phyloP scores from a whole-genome alignment of 1,140 invertebrate species.

The Hylaeus volcanicus region DNA sequence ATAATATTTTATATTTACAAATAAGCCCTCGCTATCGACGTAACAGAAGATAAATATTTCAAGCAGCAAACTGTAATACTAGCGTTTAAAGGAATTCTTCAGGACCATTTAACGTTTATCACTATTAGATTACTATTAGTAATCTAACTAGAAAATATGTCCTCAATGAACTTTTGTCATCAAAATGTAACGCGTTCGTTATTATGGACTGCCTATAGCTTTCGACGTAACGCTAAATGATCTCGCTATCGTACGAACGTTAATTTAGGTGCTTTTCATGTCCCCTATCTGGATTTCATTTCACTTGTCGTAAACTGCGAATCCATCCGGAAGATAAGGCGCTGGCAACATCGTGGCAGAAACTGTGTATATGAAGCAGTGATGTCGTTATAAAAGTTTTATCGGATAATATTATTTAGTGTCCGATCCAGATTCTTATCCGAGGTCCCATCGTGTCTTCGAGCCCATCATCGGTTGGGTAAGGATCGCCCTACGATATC shows the following conservation, averaged over 20 bases:
- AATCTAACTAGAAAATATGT: too few relatives aligned
- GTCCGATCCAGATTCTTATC: slow-evolving; percentile 27
- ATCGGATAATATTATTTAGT: slow-evolving; percentile 39
- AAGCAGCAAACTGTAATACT: too few relatives aligned
- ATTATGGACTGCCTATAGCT: neutral
- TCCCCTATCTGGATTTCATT: slow-evolving; percentile 2
- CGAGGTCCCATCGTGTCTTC: neutral
- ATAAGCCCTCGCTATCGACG: too few relatives aligned
- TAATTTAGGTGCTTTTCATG: slow-evolving; percentile 9
- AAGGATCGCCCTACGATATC: neutral
- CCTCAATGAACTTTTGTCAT: neutral
- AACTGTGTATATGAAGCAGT: slow-evolving; percentile 30
- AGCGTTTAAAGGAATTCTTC: too few relatives aligned
- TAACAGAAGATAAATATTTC: too few relatives aligned
- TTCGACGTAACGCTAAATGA: neutral
- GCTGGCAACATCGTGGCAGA: slow-evolving; percentile 14
- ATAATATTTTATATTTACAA: too few relatives aligned
- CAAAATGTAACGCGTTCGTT: neutral
- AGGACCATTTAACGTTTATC: too few relatives aligned
- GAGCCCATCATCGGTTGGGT: neutral
- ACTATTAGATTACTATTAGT: too few relatives aligned
- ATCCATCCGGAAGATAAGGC: neutral
- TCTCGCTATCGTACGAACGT: slow-evolving; percentile 7
- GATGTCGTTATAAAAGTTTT: slow-evolving; percentile 41
- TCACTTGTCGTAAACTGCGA: slow-evolving; percentile 31